Percentiles rank a stretch among this genome's conserved stretches.
Conservation (phyloP, 2,113 vertebrate genomes). For the Channa argus region DNA sequence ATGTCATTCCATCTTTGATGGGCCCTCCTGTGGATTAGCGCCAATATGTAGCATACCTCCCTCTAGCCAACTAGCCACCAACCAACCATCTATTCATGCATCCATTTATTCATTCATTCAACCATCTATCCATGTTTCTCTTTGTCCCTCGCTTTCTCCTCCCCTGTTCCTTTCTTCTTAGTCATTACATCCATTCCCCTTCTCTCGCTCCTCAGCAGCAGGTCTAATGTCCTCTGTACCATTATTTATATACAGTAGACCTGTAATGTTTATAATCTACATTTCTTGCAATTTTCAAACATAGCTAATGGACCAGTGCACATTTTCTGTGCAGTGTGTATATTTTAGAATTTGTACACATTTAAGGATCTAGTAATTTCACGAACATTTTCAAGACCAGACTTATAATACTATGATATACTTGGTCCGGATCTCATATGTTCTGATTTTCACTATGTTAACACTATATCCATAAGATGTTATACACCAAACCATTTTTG, state of each 20-base stretch:
- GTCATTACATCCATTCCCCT: constrained; percentile 54
- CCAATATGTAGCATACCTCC: constrained; percentile 73
- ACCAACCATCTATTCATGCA: constrained; percentile 41
- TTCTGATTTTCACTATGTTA: too few species aligned
- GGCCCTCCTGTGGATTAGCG: constrained; percentile 76
- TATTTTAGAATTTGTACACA: too few species aligned
- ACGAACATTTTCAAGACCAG: too few species aligned
- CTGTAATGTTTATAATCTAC: not conserved
- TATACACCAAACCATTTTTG: not conserved
- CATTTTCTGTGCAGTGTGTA: not conserved
- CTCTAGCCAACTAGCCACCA: constrained; percentile 54
- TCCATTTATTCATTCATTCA: constrained; percentile 19
- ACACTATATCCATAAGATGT: too few species aligned
- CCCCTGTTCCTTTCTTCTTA: constrained; percentile 42
- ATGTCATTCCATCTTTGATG: constrained; percentile 77
- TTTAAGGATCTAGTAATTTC: too few species aligned
- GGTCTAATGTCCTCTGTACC: constrained; percentile 3
- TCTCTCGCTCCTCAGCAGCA: not conserved
- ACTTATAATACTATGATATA: too few species aligned
- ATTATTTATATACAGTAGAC: not conserved
- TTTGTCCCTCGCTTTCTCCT: not conserved
- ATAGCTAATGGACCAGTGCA: too few species aligned
- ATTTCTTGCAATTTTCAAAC: not conserved
- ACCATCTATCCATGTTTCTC: constrained; percentile 39
- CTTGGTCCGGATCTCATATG: too few species aligned